phyloP scores from a whole-genome alignment of 2,113 vertebrate species.

The Scopus umbretta region DNA sequence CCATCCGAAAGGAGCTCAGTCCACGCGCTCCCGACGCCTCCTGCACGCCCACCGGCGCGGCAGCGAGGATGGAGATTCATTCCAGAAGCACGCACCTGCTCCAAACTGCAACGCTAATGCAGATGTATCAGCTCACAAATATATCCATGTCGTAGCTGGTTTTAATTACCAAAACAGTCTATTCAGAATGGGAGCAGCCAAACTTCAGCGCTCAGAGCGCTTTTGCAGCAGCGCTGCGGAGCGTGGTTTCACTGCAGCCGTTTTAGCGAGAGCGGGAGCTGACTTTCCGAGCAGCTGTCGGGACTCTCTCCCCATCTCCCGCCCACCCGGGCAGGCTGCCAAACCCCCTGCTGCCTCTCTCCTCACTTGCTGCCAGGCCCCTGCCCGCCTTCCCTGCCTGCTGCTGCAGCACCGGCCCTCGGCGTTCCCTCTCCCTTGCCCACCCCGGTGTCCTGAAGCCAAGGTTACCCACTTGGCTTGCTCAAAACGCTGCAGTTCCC shows the following conservation, averaged over 20 bases:
- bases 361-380: background rate
- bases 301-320: background rate
- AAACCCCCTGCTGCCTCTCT: background rate
- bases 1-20: rapidly evolving
- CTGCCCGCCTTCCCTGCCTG: background rate
- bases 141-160: background rate
- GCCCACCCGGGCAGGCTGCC: background rate
- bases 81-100: background rate
- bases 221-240: background rate
- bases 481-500: background rate
- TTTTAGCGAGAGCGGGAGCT: background rate
- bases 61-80: background rate
- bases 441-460: background rate
- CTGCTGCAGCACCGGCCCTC: background rate
- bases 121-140: background rate
- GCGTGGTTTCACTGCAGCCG: background rate
- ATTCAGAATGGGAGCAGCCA: background rate
- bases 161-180: background rate
- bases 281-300: background rate
- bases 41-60: rapidly evolving
- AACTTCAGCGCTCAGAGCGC: background rate
- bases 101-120: background rate
- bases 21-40: rapidly evolving
- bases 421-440: background rate
- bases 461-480: background rate